Evolutionary conservation across 2,113 vertebrate species (phyloP), one percentile per base, ranked within the genome.

Genomic region (Dipodomys merriami): DNA sequence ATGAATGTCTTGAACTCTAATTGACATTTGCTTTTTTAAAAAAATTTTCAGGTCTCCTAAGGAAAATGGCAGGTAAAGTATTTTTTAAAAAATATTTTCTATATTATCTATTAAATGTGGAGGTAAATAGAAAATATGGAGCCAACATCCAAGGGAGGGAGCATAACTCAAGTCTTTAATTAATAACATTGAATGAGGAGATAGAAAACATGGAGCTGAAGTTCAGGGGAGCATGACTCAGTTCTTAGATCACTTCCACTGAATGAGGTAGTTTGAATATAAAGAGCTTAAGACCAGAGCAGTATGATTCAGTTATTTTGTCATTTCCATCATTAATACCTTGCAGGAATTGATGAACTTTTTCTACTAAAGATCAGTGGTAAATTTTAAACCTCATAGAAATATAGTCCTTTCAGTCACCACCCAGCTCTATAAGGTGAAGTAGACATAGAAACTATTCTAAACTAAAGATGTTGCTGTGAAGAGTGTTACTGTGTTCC

Each of bases 51-150:
- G 98, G 81, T 98, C 98, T 13, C 98, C 98, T 88, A 97, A 98
- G 96, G 98, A 99, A 95, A 97, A 98, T 74, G 97, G 97, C 89
- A 98, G 98, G 98, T 99, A 94, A 97, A 97, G 90, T 97, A 39
- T 46, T 74, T 86, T 90, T 93, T 93, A 65, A 13, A 49, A 49
- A 49, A 49, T 22, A 65, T 20, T 78, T 93, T 86, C 22, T 95
- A 1, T 76, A 27, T 29, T 86, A 7, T 87, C 1, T 7, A 49
- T 12, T 77, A 74, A 88, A 33, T 74, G 19, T 69, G 30, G 79
- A 85, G 39, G 19, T 60, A 65, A 78, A 78, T 82, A 84, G 78
- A 91, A 87, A 73, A 68, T 68, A 29, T 35, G 33, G 10, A 57
- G 53, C 53, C 62, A 57, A 49, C 20, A 71, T 23, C 4, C 62